Conservation (phyloP, 2,113 vertebrate genomes). For the Eulemur rufifrons region DNA sequence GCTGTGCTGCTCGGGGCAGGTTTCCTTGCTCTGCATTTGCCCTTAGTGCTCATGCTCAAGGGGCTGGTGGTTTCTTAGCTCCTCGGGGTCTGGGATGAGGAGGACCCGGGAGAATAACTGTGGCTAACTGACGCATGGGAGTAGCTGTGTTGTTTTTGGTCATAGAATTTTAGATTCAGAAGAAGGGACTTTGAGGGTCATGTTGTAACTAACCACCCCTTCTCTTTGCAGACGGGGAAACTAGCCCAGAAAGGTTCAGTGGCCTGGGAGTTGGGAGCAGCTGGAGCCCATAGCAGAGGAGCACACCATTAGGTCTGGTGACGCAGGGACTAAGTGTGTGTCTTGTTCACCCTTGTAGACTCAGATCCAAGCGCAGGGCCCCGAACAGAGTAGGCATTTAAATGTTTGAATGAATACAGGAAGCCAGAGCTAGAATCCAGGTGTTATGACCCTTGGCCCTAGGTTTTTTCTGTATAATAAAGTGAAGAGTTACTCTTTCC, state of each 20-base stretch:
- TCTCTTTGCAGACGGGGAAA: background rate
- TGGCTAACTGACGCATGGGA: background rate
- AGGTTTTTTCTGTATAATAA: background rate
- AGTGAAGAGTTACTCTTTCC: background rate
- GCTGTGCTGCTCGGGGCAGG: background rate
- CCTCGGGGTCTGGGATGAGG: background rate
- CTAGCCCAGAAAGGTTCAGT: background rate
- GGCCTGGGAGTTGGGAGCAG: background rate
- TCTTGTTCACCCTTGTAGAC: background rate
- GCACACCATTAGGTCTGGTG: background rate
- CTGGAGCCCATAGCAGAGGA: fast-evolving
- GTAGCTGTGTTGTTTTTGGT: background rate
- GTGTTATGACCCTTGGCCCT: background rate
- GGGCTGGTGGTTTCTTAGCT: background rate
- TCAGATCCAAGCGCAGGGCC: background rate
- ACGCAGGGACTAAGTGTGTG: background rate
- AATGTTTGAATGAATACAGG: background rate
- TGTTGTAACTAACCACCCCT: background rate
- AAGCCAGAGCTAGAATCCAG: background rate
- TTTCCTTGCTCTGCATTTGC: background rate
- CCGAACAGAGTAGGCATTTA: background rate
- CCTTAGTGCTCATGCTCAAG: background rate
- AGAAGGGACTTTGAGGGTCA: background rate
- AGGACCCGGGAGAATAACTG: background rate
- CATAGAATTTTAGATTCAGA: background rate